phyloP scores from a whole-genome alignment of 2,888 invertebrate species.

The Trachelus iudaicus region DNA sequence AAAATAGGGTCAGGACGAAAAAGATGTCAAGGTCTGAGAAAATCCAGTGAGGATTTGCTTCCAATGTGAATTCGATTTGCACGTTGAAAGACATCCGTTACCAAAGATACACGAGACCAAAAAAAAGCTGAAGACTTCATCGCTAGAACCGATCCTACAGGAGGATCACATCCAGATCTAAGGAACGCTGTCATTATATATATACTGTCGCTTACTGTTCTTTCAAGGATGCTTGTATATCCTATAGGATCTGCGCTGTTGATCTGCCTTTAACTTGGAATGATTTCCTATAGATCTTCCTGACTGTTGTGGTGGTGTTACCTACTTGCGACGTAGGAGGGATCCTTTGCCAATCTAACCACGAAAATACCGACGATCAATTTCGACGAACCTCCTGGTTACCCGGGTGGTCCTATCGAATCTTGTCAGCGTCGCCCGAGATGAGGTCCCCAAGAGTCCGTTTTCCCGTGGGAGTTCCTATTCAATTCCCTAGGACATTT shows the following conservation, averaged over 20 bases:
- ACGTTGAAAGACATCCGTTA: conserved; percentile 18
- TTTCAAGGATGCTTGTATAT: not conserved
- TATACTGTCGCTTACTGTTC: not conserved
- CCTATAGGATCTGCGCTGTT: too few relatives aligned
- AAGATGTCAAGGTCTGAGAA: not conserved
- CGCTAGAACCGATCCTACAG: not conserved
- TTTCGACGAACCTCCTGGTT: not conserved
- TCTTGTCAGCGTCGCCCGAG: conserved; percentile 17
- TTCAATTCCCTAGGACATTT: conserved; percentile 22
- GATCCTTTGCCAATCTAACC: not conserved
- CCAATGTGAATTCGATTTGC: conserved; percentile 17
- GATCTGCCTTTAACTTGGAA: not conserved
- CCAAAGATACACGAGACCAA: not conserved
- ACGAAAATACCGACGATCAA: conserved; percentile 1
- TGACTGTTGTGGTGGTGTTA: not conserved
- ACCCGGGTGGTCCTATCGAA: conserved; percentile 8
- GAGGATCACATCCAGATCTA: not conserved
- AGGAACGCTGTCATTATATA: not conserved
- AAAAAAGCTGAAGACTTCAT: not conserved
- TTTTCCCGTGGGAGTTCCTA: conserved; percentile 15
- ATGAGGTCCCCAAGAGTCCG: conserved; percentile 17
- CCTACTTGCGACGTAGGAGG: not conserved
- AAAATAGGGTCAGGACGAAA: not conserved
- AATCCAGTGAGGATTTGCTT: not conserved
- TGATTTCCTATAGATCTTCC: not conserved